A percentile compares a stretch with the other conserved stretches of the same genome.
Evolutionary conservation across 1,140 invertebrate species (phyloP).

Genomic region (Halesus radiatus): DNA sequence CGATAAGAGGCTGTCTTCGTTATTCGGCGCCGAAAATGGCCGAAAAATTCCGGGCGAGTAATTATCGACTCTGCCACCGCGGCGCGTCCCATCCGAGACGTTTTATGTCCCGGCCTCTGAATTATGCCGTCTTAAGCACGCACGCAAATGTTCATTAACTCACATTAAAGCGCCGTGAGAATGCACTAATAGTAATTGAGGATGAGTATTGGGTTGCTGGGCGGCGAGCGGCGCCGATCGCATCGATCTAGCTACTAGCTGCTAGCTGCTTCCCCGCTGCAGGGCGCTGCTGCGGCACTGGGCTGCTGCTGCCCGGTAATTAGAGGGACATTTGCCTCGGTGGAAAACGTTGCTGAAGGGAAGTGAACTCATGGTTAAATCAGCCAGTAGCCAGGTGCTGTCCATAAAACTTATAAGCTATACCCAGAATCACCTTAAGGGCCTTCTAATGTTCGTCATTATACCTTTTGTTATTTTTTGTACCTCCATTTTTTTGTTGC

Average conservation of each 20-base stretch:
- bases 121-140: constrained; percentile 35
- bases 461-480: too few species aligned
- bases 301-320: too few species aligned
- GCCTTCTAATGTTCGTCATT: too few species aligned
- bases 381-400: too few species aligned
- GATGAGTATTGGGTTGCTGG: not conserved
- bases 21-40: constrained; percentile 8
- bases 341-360: too few species aligned
- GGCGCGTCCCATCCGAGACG: constrained; percentile 8
- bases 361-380: too few species aligned
- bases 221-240: not conserved
- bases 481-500: too few species aligned
- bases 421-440: too few species aligned
- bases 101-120: constrained; percentile 13
- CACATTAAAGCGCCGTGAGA: constrained; percentile 15
- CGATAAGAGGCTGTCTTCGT: too few species aligned
- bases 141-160: constrained; percentile 38
- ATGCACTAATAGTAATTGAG: constrained; percentile 35
- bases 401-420: too few species aligned
- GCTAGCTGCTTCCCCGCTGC: not conserved
- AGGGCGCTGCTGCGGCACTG: not conserved
- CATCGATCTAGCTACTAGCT: not conserved
- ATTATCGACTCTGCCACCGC: constrained; percentile 11
- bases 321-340: too few species aligned
- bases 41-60: constrained; percentile 38